Base-by-base conservation (phyloP, 2,113 vertebrate species). In the Vulpes vulpes region DNA sequence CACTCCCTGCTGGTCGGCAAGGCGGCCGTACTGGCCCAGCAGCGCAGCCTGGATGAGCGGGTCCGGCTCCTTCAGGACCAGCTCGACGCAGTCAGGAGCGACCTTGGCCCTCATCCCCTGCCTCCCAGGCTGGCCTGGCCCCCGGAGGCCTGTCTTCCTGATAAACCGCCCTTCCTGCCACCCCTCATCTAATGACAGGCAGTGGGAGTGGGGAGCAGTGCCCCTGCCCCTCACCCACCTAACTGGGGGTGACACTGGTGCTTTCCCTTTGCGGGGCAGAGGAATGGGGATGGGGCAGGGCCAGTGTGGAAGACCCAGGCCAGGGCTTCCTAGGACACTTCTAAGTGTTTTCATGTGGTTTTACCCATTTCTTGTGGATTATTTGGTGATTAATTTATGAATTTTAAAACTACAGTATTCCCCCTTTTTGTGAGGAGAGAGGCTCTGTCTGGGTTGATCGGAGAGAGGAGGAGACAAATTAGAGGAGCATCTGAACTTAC, bases 11-110 rank as follows among this genome's bases (percentile, higher is more conserved):
- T 99, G 11, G 99, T 99, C 30, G 98, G 98, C 98, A 99, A 99
- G 98, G 99, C 99, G 1, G 99, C 99, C 0, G 96, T 99, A 95
- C 98, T 99, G 94, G 99, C 99, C 82, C 99, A 99, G 38, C 99
- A 99, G 98, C 99, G 99, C 97, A 99, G 99, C 98, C 98, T 99
- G 1, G 99, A 99, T 0, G 99, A 99, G 97, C 99, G 99, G 91
- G 99, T 99, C 92, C 98, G 98, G 86, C 98, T 99, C 96, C 98
- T 98, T 0, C 98, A 99, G 97, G 99, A 99, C 89, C 99, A 99
- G 69, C 98, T 99, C 94, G 99, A 99, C 80, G 98, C 96, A 0
- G 96, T 99, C 0, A 85, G 99, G 85, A 98, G 91, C 76, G 99
- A 98, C 91, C 81, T 98, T 22, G 65, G 84, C 27, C 97, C 96